Conservation (phyloP, 2,888 invertebrate species). For the Clusia tigrina region DNA sequence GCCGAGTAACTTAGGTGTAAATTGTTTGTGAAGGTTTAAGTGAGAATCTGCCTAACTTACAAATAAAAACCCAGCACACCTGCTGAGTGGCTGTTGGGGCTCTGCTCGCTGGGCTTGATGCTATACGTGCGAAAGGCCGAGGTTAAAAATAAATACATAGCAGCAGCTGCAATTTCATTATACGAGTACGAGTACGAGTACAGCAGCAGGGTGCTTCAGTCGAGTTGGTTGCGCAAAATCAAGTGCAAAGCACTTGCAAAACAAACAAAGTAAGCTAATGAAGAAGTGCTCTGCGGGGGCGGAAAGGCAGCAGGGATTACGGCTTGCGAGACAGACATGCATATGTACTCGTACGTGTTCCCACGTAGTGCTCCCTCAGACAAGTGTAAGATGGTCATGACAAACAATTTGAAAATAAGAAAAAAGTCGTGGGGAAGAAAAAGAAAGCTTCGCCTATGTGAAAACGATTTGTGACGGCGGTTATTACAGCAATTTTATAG, state of each 20-base stretch:
- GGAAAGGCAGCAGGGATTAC: neutral
- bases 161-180: conserved; percentile 36
- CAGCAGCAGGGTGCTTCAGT: conserved; percentile 27
- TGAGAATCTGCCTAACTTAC: neutral
- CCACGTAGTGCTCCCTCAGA: too few species aligned
- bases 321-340: neutral
- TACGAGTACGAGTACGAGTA: too few species aligned
- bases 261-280: conserved; percentile 10
- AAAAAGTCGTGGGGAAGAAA: too few species aligned
- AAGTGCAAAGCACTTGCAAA: conserved; percentile 40
- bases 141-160: neutral
- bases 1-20: too few species aligned
- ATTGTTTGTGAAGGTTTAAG: conserved; percentile 7
- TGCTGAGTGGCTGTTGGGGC: neutral
- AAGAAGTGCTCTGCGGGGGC: neutral
- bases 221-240: conserved; percentile 38
- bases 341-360: too few species aligned
- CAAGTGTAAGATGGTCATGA: too few species aligned
- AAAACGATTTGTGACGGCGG: too few species aligned
- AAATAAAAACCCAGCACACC: neutral
- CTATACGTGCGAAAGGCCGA: neutral
- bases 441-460: too few species aligned
- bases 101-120: neutral
- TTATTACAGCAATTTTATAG: too few species aligned
- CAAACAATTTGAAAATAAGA: too few species aligned